A percentile compares a stretch with the other conserved stretches of the same genome.
phyloP scores from a whole-genome alignment of 2,888 invertebrate genomes.

The Eristalis pertinax region DNA sequence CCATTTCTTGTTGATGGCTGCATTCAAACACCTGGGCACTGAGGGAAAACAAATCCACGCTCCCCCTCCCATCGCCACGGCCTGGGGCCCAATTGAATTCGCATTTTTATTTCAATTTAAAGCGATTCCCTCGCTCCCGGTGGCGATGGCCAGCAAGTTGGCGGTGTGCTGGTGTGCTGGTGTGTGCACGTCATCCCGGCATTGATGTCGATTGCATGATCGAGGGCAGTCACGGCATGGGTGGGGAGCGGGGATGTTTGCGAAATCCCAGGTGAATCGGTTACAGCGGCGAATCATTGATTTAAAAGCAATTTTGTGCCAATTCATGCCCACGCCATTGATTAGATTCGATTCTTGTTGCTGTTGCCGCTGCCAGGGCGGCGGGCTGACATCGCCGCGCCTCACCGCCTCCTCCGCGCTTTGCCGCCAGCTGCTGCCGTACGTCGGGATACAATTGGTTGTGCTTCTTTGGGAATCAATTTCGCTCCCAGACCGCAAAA shows the following conservation, averaged over 20 bases:
- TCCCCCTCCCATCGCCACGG: neutral
- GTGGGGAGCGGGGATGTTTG: neutral
- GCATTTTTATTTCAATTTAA: constrained; percentile 28
- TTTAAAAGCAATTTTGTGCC: constrained; percentile 73
- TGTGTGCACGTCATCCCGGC: constrained; percentile 46
- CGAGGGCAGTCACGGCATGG: constrained; percentile 2
- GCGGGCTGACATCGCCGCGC: too few species aligned
- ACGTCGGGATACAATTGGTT: neutral
- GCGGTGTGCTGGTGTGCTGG: neutral
- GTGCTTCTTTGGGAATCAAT: constrained; percentile 31
- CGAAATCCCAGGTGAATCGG: constrained; percentile 49
- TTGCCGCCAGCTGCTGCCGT: neutral
- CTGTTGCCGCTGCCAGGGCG: neutral
- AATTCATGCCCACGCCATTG: constrained; percentile 73
- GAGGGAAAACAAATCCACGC: neutral
- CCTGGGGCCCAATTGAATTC: constrained; percentile 32
- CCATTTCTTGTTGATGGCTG: neutral
- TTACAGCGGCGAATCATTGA: constrained; percentile 68
- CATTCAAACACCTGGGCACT: neutral
- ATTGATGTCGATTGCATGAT: constrained; percentile 54
- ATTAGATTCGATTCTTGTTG: constrained; percentile 60
- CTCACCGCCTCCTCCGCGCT: too few species aligned
- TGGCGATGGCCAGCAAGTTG: neutral
- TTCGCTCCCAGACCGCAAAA: constrained; percentile 41
- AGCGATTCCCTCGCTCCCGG: neutral